Percentiles rank a stretch among this genome's conserved stretches.
Conservation (phyloP, 2,113 vertebrate genomes). For the Microcebus griseorufus region DNA sequence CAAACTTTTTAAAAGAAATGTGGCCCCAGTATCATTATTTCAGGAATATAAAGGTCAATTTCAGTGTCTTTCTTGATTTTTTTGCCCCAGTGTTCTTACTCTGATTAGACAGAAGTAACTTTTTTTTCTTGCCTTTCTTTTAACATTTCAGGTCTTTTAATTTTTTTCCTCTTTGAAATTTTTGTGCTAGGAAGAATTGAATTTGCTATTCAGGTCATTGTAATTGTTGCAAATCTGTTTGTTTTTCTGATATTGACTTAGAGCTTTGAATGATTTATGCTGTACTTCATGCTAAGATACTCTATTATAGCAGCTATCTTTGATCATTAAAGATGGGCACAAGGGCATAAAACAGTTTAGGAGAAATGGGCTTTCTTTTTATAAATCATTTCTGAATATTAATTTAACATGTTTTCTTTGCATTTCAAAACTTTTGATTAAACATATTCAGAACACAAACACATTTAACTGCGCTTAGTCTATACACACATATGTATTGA, state of each 20-base stretch:
- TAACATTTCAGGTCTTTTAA: conserved; percentile 3
- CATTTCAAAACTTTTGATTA: not conserved
- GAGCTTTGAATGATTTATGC: not conserved
- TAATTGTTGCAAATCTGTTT: not conserved
- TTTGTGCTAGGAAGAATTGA: not conserved
- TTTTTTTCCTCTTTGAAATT: conserved; percentile 8
- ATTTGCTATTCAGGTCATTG: not conserved
- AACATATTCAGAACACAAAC: not conserved
- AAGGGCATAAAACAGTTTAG: not conserved
- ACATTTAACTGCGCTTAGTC: conserved; percentile 2
- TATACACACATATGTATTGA: not conserved
- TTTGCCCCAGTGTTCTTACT: not conserved
- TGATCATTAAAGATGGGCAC: not conserved
- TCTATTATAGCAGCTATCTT: not conserved
- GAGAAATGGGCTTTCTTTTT: conserved; percentile 25
- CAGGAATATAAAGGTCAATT: conserved; percentile 50
- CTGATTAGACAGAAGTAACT: not conserved
- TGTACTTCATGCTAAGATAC: conserved; percentile 31
- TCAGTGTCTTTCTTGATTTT: conserved; percentile 23
- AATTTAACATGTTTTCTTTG: not conserved
- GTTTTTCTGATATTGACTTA: not conserved
- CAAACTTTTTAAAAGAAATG: not conserved
- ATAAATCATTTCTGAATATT: conserved; percentile 36
- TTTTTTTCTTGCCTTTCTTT: conserved; percentile 47
- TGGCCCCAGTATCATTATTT: conserved; percentile 24